These are phyloP conservation scores for Dicrostonyx torquatus DNA, from an alignment of 2,797 vertebrate species.

Conservation along the genomic window DNA sequence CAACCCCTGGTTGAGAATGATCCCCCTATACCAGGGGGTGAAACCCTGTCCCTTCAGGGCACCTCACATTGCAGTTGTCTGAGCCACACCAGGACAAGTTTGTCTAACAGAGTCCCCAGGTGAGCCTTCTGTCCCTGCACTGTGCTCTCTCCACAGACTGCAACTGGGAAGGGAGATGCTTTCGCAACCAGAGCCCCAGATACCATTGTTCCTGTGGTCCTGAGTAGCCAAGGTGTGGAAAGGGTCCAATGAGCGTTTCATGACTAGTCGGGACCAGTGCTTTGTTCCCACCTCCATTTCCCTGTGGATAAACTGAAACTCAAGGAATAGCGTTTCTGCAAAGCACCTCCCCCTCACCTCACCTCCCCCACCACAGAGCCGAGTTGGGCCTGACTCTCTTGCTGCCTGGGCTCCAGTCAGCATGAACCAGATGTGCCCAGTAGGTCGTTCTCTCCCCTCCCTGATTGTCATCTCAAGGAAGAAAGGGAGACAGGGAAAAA, in stretches of 20 bases:
- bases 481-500: neutral
- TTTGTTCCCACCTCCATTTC: neutral
- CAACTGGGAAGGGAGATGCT: neutral
- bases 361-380: too few relatives aligned
- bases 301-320: neutral
- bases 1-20: neutral
- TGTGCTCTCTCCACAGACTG: too few relatives aligned
- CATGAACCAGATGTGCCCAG: neutral
- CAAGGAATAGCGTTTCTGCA: neutral
- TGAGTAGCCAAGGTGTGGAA: neutral
- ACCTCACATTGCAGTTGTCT: neutral
- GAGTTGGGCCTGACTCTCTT: neutral
- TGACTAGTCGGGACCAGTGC: rapidly evolving
- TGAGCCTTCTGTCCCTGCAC: neutral
- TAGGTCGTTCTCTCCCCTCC: neutral
- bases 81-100: neutral
- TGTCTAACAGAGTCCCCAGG: neutral
- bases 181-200: too few relatives aligned
- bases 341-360: rapidly evolving
- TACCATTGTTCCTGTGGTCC: neutral
- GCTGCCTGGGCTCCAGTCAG: neutral
- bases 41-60: neutral
- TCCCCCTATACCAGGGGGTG: neutral
- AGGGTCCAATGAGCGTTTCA: neutral
- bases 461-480: neutral